Evolutionary conservation across 2,797 vertebrate species (phyloP), one percentile per base, ranked within the genome.

Genomic region (Denticeps clupeoides): DNA sequence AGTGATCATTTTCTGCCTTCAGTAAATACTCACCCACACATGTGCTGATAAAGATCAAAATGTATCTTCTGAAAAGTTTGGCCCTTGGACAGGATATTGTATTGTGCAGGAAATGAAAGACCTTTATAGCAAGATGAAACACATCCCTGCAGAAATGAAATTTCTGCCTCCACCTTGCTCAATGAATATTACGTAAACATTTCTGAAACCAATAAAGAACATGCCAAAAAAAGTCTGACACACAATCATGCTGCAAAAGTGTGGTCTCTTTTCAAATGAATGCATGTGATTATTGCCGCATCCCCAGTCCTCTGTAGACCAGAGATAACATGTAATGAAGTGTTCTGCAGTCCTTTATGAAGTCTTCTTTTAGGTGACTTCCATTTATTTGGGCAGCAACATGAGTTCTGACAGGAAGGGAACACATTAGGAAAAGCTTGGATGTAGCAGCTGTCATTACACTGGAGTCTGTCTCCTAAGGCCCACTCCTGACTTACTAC

Each of bases 41-140:
- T 32, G 29, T 32, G 32, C 38, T 38, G 35, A 16, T 10, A 18
- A 19, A 21, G 10, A 35, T 38, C 16, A 38, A 5, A 9, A 38
- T 4, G 4, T 35, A 38, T 38, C 18, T 38, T 18, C 38, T 38
- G 38, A 55, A 21, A 55, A 58, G 38, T 41, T 54, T 49, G 32
- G 18, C 47, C 7, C 43, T 15, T 10, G 33, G 50, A 58, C 62
- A 61, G 65, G 67, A 65, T 68, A 71, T 69, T 63, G 60, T 48
- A 45, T 54, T 59, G 52, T 58, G 29, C 56, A 55, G 51, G 47
- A 65, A 60, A 63, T 63, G 43, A 55, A 58, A 59, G 51, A 59
- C 23, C 19, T 55, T 43, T 38, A 35, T 38, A 13, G 16, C 12
- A 9, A 13, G 5, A 16, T n/a, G 8, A 49, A 26, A 28, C 26